A percentile compares a stretch with the other conserved stretches of the same genome.
phyloP scores from a whole-genome alignment of 2,888 invertebrate species.

The Pyrrhia umbra region DNA sequence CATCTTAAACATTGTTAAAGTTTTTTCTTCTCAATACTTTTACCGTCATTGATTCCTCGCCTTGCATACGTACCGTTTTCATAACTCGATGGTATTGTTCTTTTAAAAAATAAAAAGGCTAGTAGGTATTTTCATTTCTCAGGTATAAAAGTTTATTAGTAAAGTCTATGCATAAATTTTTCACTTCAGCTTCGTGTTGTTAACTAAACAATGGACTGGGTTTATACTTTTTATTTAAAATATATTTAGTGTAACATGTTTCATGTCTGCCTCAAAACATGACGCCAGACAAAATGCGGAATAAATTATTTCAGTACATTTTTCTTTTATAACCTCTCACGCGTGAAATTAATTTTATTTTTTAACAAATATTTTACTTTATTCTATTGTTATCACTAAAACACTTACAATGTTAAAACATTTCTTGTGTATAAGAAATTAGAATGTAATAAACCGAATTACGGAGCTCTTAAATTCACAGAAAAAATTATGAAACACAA shows the following conservation, averaged over 20 bases:
- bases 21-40: slow-evolving; percentile 55
- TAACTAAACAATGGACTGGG: slow-evolving; percentile 38
- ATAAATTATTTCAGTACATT: slow-evolving; percentile 56
- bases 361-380: slow-evolving; percentile 39
- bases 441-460: too few species aligned
- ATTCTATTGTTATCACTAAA: too few species aligned
- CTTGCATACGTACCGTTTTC: slow-evolving; percentile 35
- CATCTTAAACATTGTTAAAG: slow-evolving; percentile 42
- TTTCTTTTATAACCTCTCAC: slow-evolving; percentile 52
- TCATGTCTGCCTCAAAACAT: slow-evolving; percentile 34
- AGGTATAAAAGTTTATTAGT: slow-evolving; percentile 40
- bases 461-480: too few species aligned
- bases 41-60: slow-evolving; percentile 46
- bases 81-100: slow-evolving; percentile 38
- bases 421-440: too few species aligned
- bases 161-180: slow-evolving; percentile 41
- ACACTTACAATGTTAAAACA: too few species aligned
- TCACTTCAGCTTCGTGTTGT: slow-evolving; percentile 24
- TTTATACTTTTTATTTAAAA: slow-evolving; percentile 24
- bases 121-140: slow-evolving; percentile 28
- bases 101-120: slow-evolving; percentile 26
- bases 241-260: slow-evolving; percentile 27
- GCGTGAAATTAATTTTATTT: slow-evolving; percentile 58
- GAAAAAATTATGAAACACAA: too few species aligned
- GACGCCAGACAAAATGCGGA: slow-evolving; percentile 55